These are phyloP conservation scores for Acipenser oxyrinchus DNA, from an alignment of 2,797 vertebrate genomes.

Conservation along the genomic window DNA sequence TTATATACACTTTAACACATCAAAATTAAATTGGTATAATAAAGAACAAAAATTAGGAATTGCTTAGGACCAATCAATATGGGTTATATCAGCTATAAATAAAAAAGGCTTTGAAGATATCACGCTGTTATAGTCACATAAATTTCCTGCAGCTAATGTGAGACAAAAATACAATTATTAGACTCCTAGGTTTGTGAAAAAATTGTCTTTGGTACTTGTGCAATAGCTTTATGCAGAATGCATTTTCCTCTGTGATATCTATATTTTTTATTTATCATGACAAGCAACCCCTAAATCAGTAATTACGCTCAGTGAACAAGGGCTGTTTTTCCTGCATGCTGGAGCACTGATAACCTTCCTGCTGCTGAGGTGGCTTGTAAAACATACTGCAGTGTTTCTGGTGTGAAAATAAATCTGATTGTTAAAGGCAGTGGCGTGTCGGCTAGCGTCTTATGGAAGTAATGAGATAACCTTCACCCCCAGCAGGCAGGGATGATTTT, in stretches of 20 bases:
- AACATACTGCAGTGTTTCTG: conserved; percentile 16
- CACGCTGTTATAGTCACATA: too few relatives aligned
- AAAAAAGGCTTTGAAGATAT: too few relatives aligned
- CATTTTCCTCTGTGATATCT: conserved; percentile 32
- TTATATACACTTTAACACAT: too few relatives aligned
- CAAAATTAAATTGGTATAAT: too few relatives aligned
- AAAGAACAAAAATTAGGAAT: too few relatives aligned
- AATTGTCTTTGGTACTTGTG: too few relatives aligned
- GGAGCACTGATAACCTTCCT: conserved; percentile 18
- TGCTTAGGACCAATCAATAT: too few relatives aligned
- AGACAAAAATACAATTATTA: too few relatives aligned
- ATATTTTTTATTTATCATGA: conserved; percentile 10
- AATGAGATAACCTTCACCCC: conserved; percentile 38
- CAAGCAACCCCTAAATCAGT: background rate
- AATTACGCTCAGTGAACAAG: background rate
- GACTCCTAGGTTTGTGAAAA: too few relatives aligned
- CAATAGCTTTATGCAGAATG: conserved; percentile 7
- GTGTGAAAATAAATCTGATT: conserved; percentile 23
- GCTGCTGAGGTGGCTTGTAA: conserved; percentile 15
- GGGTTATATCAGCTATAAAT: too few relatives aligned
- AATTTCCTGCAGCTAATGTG: too few relatives aligned
- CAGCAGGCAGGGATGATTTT: conserved; percentile 35
- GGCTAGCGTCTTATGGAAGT: conserved; percentile 29
- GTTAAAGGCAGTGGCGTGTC: conserved; percentile 16
- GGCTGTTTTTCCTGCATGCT: background rate